Evolutionary conservation across 2,888 invertebrate genomes (phyloP), one percentile per base, ranked within the genome.

Genomic region (Nomada flava): DNA sequence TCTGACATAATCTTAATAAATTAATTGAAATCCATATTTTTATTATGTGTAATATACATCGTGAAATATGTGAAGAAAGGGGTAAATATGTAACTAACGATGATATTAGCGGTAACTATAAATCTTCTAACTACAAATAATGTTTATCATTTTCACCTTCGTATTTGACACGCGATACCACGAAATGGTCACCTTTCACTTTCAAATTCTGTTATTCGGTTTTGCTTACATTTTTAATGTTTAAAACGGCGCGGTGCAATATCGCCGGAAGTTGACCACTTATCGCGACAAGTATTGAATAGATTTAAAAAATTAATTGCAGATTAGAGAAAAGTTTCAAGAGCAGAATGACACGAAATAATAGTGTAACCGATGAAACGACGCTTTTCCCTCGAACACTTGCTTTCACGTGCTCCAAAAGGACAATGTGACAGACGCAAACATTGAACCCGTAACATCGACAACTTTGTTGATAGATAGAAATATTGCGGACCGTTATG

Each of bases 101-200:
- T 36, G 18, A 18, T 42, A 36, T 60, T 60, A 60, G 29, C 29
- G 29, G 29, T 29, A 52, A 52, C 13, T 13, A 15, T 5, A 36
- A 15, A 36, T 23, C 23, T 26, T 2, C 36, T 7, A 20, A 11
- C 57, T 44, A 64, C n/a, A 52, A 36, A 47, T 23, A 13, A 10
- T 73, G 23, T 47, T 47, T 47, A 15, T 47, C 47, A 47, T 62
- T 23, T 23, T 47, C n/a, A 67, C 47, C 10, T 59, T 44, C 29
- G 9, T 67, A 15, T 47, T 72, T 74, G 63, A 10, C 36, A 20
- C 63, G n/a, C 42, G 60, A 69, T 65, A 52, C 18, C 44, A 13
- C 55, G 60, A 26, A 26, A 65, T 76, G 65, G 76, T 76, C 71
- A 55, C 59, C 73, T 69, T 74, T 79, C 79, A 60, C 81, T 79